Evolutionary conservation across 2,888 invertebrate genomes (phyloP), one percentile per base, ranked within the genome.

Genomic region (Hydriomena furcata): DNA sequence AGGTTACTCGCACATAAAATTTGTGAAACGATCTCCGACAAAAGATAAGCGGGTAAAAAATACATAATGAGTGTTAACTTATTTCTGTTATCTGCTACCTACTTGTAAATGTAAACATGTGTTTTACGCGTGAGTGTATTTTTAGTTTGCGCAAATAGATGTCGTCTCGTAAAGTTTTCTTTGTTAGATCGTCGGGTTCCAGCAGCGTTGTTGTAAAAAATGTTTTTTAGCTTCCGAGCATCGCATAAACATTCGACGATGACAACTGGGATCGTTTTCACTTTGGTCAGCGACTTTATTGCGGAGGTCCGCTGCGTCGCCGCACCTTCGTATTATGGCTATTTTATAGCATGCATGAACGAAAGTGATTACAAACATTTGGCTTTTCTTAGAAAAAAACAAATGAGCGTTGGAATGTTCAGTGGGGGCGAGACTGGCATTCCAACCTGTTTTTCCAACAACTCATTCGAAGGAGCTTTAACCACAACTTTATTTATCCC

Each of bases 211-310:
- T 66, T 71, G 71, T 79, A 80, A 83, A 82, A 71, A 68, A 62
- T 66, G 64, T 69, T 72, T 79, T 79, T 78, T 76, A 79, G 65
- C 67, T 67, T 55, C 60, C 58, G 68, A 65, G 73, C 64, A 52
- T 67, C 60, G 60, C 68, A 79, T 82, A 84, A 83, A 84, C 71
- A 71, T 70, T 63, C 63, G 68, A 64, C 74, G 84, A 82, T 84
- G 84, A 84, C 84, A 83, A 73, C 71, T 65, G 61, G 75, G 70
- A 79, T 84, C 79, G 79, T 81, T 80, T 83, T 77, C 77, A 74
- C 79, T 74, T 66, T 60, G 67, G 67, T 60, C 68, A 67, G 61
- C 62, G 69, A 70, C 69, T 84, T 83, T 82, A 84, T 73, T 77
- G 73, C 69, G 60, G 52, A 60, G 62, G 65, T 31, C 61, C 58